phyloP scores from a whole-genome alignment of 2,113 vertebrate species.

The Vulpes lagopus region DNA sequence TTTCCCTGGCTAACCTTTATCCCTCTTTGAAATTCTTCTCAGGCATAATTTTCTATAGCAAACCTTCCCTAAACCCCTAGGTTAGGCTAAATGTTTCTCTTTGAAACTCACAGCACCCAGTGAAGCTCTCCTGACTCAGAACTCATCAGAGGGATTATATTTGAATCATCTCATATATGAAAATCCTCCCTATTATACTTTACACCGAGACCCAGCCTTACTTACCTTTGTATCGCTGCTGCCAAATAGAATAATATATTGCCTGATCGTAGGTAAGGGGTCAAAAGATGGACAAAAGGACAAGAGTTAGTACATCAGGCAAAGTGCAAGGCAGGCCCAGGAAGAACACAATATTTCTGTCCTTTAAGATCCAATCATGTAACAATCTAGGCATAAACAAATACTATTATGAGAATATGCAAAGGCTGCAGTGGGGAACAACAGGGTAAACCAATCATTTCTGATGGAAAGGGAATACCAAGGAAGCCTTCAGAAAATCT shows the following conservation, averaged over 20 bases:
- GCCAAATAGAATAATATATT: neutral
- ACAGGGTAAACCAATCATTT: neutral
- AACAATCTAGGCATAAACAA: neutral
- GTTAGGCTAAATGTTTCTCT: neutral
- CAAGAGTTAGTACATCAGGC: neutral
- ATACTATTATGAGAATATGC: neutral
- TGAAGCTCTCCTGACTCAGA: neutral
- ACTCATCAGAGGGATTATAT: neutral
- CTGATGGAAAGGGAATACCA: neutral
- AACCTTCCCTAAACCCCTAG: neutral
- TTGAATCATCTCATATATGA: neutral
- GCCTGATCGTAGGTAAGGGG: neutral
- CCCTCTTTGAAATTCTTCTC: constrained; percentile 37
- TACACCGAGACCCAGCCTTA: neutral
- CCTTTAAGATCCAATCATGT: neutral
- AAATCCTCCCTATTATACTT: neutral
- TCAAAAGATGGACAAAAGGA: neutral
- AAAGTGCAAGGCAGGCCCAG: neutral
- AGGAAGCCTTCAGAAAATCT: neutral
- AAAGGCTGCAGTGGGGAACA: neutral
- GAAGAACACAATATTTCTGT: neutral
- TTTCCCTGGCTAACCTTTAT: constrained; percentile 40
- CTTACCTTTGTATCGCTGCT: neutral
- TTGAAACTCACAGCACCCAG: neutral
- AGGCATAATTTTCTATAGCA: neutral